Evolutionary conservation across 2,888 invertebrate genomes (phyloP).

Genomic region (Epicampocera succincta): DNA sequence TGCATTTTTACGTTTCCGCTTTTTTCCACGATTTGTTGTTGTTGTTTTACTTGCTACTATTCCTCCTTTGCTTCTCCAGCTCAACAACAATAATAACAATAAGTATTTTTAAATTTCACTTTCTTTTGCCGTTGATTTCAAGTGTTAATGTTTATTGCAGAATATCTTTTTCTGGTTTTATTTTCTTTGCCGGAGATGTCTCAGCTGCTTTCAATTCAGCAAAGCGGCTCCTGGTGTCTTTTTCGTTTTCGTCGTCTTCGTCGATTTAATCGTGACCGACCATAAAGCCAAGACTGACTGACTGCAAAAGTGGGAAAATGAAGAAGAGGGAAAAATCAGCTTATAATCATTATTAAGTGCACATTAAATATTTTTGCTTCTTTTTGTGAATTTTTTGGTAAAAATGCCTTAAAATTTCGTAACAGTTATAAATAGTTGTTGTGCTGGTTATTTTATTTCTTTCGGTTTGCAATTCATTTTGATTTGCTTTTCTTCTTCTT

Average conservation of each 20-base stretch:
- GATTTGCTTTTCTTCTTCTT: conserved; percentile 16
- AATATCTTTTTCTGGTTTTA: conserved; percentile 17
- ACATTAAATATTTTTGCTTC: conserved; percentile 54
- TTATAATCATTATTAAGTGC: conserved; percentile 67
- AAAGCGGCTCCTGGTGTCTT: conserved; percentile 49
- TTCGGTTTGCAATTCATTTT: conserved; percentile 58
- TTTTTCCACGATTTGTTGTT: conserved; percentile 62
- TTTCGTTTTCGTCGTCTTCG: conserved; percentile 9
- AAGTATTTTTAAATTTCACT: conserved; percentile 62
- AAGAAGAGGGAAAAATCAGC: conserved; percentile 56
- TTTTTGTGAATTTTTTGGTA: not conserved
- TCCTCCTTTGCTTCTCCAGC: conserved; percentile 35
- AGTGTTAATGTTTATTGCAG: conserved; percentile 47
- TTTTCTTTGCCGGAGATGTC: conserved; percentile 15
- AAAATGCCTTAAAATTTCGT: conserved; percentile 71
- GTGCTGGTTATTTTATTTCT: conserved; percentile 68
- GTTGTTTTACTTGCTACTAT: conserved; percentile 21
- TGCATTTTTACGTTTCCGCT: conserved; percentile 70
- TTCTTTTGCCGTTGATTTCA: conserved; percentile 48
- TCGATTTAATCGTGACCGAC: conserved; percentile 63
- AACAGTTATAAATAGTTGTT: conserved; percentile 71
- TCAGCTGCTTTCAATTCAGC: conserved; percentile 34
- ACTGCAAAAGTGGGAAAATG: conserved; percentile 27
- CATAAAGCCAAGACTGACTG: conserved; percentile 48
- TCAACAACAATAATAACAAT: conserved; percentile 28